Evolutionary conservation across 2,113 vertebrate species (phyloP).

Genomic region (Pseudopipra pipra): DNA sequence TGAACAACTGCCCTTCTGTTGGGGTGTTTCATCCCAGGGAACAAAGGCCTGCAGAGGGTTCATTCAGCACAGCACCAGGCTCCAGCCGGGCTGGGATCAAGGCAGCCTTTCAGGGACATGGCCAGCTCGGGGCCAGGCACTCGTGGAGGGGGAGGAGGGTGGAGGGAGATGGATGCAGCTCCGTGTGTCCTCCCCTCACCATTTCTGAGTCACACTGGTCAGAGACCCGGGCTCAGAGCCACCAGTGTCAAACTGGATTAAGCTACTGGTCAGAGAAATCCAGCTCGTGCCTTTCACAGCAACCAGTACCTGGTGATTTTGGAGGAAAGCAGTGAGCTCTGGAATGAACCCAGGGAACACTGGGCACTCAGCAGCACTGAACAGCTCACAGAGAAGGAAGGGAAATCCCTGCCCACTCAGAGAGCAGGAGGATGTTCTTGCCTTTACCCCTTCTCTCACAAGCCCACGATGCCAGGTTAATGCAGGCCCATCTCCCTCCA

Average conservation of each 20-base stretch:
- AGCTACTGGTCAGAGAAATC: background rate
- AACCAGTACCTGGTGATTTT: background rate
- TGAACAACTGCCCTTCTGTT: background rate
- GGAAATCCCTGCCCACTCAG: background rate
- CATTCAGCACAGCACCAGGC: background rate
- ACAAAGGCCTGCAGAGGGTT: conserved; percentile 13
- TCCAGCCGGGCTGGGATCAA: background rate
- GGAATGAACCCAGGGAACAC: background rate
- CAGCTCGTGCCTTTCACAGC: background rate
- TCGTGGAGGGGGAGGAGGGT: background rate
- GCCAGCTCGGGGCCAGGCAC: rapidly evolving
- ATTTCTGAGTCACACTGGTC: background rate
- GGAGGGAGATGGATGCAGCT: background rate
- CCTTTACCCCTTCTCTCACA: background rate
- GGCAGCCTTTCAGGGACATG: background rate
- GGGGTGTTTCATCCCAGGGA: background rate
- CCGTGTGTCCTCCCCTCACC: background rate
- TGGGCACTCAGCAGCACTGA: background rate
- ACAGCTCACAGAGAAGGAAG: background rate
- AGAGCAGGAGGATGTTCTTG: background rate
- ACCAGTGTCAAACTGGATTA: background rate
- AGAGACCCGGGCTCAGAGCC: background rate
- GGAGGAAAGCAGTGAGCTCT: background rate
- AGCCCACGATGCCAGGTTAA: background rate
- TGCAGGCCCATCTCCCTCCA: background rate